These are phyloP conservation scores for Callipepla californica DNA, from an alignment of 2,113 vertebrate species.

Conservation along the genomic window DNA sequence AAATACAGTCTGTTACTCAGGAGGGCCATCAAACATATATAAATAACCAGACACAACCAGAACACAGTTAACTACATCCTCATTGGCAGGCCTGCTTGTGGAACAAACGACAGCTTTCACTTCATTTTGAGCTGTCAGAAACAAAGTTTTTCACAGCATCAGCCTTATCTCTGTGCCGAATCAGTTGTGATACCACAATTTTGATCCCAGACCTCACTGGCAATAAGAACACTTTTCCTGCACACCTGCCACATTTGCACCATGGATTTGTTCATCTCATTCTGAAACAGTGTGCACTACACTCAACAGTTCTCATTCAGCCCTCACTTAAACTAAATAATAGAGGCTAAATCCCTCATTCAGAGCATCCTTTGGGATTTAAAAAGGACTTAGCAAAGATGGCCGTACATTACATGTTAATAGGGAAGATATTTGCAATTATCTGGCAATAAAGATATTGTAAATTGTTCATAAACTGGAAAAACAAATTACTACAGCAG, in stretches of 20 bases:
- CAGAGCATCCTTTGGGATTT: not conserved
- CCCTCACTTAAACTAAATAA: not conserved
- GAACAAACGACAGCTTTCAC: not conserved
- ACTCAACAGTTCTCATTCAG: not conserved
- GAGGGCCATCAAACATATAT: not conserved
- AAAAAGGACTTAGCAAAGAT: not conserved
- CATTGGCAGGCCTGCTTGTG: not conserved
- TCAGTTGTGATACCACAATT: not conserved
- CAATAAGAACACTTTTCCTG: not conserved
- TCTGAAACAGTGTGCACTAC: not conserved
- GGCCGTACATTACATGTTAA: not conserved
- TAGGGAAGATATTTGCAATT: conserved; percentile 37
- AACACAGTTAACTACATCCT: not conserved
- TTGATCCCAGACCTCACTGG: fast-evolving
- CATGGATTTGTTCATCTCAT: not conserved
- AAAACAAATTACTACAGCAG: not conserved
- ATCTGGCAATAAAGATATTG: conserved; percentile 13
- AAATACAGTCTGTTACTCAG: not conserved
- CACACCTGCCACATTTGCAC: not conserved
- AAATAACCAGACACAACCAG: not conserved
- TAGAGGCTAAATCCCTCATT: not conserved
- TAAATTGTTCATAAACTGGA: conserved; percentile 26
- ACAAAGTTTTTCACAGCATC: not conserved
- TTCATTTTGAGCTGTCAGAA: not conserved
- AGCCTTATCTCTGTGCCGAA: not conserved